These are phyloP conservation scores for Sepioteuthis lessoniana DNA, from an alignment of 2,888 invertebrate species.

Conservation along the genomic window DNA sequence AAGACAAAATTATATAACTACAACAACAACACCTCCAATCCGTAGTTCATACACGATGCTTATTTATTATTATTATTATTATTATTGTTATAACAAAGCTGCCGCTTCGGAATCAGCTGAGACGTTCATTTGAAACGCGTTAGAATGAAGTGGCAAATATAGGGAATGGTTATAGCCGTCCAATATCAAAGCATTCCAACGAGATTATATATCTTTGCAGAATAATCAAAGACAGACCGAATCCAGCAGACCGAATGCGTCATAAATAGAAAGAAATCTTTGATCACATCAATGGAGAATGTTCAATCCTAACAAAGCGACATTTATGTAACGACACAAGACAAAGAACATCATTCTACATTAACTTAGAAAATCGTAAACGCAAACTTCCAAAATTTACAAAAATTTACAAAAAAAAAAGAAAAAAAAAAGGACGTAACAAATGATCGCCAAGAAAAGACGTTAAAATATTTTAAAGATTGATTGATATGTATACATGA, in stretches of 20 bases:
- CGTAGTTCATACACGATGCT: background rate
- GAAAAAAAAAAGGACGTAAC: background rate
- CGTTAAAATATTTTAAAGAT: background rate
- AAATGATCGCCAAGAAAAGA: background rate
- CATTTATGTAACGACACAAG: background rate
- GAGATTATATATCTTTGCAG: background rate
- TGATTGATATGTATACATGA: too few relatives aligned
- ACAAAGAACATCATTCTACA: background rate
- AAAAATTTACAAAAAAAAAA: background rate
- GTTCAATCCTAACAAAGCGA: background rate
- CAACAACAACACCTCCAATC: background rate
- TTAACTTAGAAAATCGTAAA: background rate
- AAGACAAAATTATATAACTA: background rate
- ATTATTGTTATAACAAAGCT: background rate
- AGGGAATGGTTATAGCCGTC: background rate
- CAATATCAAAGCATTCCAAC: slow-evolving; percentile 12
- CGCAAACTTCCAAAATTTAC: too few relatives aligned
- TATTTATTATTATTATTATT: too few relatives aligned
- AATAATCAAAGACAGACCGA: background rate
- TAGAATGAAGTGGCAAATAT: background rate
- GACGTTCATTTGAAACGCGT: background rate
- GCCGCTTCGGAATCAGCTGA: background rate
- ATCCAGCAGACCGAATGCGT: background rate
- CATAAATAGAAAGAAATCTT: background rate
- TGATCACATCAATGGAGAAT: background rate